Evolutionary conservation across 2,113 vertebrate genomes (phyloP).

Genomic region (Porphyrio hochstetteri): DNA sequence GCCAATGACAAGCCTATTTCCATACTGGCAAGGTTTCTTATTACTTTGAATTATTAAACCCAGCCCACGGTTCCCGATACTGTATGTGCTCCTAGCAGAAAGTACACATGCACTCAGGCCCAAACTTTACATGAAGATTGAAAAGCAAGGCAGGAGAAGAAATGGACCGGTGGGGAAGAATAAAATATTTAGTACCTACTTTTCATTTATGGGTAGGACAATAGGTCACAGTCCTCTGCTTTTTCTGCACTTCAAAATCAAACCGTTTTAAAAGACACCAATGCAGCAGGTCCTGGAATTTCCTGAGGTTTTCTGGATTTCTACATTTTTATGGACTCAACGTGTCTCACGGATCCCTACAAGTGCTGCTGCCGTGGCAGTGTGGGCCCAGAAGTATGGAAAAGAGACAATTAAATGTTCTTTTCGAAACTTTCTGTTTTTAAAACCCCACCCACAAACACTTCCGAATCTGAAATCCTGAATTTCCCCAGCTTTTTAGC

Average conservation of each 20-base stretch:
- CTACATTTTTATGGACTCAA: accelerated
- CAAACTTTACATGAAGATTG: background rate
- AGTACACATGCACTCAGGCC: background rate
- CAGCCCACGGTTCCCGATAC: background rate
- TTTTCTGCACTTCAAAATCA: background rate
- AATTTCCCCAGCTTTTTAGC: background rate
- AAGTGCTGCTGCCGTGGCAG: background rate
- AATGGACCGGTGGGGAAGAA: background rate
- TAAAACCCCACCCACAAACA: background rate
- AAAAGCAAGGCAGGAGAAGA: background rate
- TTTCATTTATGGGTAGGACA: background rate
- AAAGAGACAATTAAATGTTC: accelerated
- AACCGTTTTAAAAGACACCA: accelerated
- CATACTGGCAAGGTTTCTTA: background rate
- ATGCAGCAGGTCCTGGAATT: background rate
- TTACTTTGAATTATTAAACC: background rate
- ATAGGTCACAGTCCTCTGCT: background rate
- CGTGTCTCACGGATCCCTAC: background rate
- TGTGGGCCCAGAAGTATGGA: background rate
- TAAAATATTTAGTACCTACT: background rate
- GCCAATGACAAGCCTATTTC: constrained; percentile 13
- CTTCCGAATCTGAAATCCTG: background rate
- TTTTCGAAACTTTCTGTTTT: accelerated
- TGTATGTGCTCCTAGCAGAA: background rate
- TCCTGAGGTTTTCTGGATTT: accelerated